Base-by-base conservation (phyloP, 2,888 invertebrate species). In the Drosophila vallismaia region DNA sequence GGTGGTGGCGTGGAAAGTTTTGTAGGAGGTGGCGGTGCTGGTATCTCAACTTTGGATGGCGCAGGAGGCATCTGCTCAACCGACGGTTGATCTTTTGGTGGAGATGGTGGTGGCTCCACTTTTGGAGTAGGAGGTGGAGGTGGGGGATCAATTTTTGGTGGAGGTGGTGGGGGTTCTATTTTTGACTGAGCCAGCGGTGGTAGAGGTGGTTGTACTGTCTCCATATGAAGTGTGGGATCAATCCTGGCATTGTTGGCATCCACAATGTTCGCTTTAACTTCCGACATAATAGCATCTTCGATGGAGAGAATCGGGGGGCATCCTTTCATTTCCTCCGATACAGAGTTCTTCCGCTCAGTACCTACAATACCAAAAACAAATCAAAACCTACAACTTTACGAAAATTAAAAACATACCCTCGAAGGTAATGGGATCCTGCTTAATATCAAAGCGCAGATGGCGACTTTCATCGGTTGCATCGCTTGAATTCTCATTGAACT, bases 391-490 rank as follows among this genome's bases (percentile, higher is more conserved):
- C 2, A 1, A 7, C 7, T 7, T 1, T 8, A 42, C 8, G 9
- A 9, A 3, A 6, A 24, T 10, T 24, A 24, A 8, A 44, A 28
- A 50, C 66, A 4, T 64, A 77, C 91, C 92, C 77, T 92, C 89
- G 62, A 91, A 92, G 71, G 89, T 91, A 3, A 92, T 91, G 68
- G 92, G 90, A 56, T 90, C 90, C 51, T 90, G 89, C 52, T 90
- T 92, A n/a, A 91, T 91, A 52, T 91, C 91, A 54, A 91, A 91
- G 68, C 90, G 91, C 31, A 90, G 66, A n/a, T 74, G 74, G 3
- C 67, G 59, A 3, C 52, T 74, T 55, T 49, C 42, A n/a, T 74
- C 49, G 29, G 71, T 78, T 0, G 72, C 54, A 29, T 88, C 89
- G 58, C 82, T 82, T 0, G 90, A 89, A 52, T 91, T 91, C 10